Conservation (phyloP, 2,797 vertebrate species). For the Taenioides sp. region DNA sequence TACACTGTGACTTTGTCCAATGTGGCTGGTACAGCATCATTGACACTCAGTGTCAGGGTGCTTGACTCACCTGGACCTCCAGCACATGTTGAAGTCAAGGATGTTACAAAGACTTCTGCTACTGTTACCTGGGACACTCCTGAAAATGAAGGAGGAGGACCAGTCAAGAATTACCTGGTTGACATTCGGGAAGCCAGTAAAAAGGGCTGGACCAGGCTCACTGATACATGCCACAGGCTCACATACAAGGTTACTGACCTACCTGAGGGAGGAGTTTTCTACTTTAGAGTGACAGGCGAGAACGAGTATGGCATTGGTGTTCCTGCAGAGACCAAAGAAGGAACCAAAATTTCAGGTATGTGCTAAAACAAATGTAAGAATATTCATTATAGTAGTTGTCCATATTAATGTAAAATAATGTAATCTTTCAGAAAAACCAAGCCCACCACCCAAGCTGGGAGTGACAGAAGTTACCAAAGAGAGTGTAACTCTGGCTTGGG, state of each 20-base stretch:
- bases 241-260: constrained; percentile 90
- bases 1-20: constrained; percentile 93
- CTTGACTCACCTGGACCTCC: constrained; percentile 96
- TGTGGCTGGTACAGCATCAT: constrained; percentile 83
- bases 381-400: background rate
- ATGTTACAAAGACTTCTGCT: constrained; percentile 90
- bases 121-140: constrained; percentile 93
- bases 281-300: constrained; percentile 94
- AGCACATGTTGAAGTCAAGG: constrained; percentile 80
- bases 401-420: constrained; percentile 18
- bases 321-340: constrained; percentile 90
- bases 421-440: constrained; percentile 91
- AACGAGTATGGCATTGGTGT: constrained; percentile 93
- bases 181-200: constrained; percentile 97
- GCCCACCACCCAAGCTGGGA: constrained; percentile 91
- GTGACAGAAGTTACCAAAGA: constrained; percentile 90
- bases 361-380: constrained; percentile 9
- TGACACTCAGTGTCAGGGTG: constrained; percentile 93
- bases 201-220: constrained; percentile 94
- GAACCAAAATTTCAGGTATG: constrained; percentile 95
- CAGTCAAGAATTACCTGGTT: constrained; percentile 94
- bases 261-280: constrained; percentile 92
- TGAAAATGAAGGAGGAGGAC: constrained; percentile 95
- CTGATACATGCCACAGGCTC: constrained; percentile 90
- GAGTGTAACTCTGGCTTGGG: constrained; percentile 89